A percentile compares a stretch with the other conserved stretches of the same genome.
Evolutionary conservation across 2,113 vertebrate genomes (phyloP).

Genomic region (Ammodytes dubius): DNA sequence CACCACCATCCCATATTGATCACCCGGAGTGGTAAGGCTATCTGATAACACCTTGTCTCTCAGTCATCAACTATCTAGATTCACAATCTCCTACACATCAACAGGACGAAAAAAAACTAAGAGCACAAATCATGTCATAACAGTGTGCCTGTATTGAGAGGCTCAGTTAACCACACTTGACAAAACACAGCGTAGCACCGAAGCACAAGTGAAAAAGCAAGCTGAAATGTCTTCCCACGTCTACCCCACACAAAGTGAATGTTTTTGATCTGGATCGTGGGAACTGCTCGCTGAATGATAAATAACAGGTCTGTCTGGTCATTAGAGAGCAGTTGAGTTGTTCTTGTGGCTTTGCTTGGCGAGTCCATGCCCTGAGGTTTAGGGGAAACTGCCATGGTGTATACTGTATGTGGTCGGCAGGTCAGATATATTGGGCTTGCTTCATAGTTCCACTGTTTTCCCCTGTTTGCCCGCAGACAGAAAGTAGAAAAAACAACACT

Average conservation of each 20-base stretch:
- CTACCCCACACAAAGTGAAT: slow-evolving; percentile 41
- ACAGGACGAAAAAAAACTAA: background rate
- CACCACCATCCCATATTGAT: slow-evolving; percentile 73
- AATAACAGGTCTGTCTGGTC: slow-evolving; percentile 49
- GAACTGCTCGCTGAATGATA: slow-evolving; percentile 61
- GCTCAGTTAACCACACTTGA: slow-evolving; percentile 20
- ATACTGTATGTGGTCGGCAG: slow-evolving; percentile 60
- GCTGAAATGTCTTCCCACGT: slow-evolving; percentile 15
- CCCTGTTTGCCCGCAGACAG: slow-evolving; percentile 47
- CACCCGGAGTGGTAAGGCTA: slow-evolving; percentile 57
- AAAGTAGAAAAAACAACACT: slow-evolving; percentile 64
- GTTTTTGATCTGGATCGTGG: slow-evolving; percentile 47
- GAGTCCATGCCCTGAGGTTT: slow-evolving; percentile 57
- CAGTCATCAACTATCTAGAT: slow-evolving; percentile 47
- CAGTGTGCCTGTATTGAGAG: slow-evolving; percentile 19
- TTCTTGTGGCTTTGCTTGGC: slow-evolving; percentile 67
- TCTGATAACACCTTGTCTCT: slow-evolving; percentile 60
- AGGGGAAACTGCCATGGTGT: slow-evolving; percentile 39
- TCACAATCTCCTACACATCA: slow-evolving; percentile 45
- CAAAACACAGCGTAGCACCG: slow-evolving; percentile 1
- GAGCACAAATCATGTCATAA: slow-evolving; percentile 54
- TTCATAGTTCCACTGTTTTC: slow-evolving; percentile 31
- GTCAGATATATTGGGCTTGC: slow-evolving; percentile 70
- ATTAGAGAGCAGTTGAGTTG: slow-evolving; percentile 49
- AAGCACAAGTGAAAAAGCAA: background rate